phyloP scores from a whole-genome alignment of 2,113 vertebrate genomes.

The human region GRCh38 chr1:70860001-70860500 shows the following conservation, averaged over 20 bases:
- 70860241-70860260: background rate
- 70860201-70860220: background rate
- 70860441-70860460: too few species aligned
- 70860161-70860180: background rate
- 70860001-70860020: conserved; percentile 3
- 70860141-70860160: background rate
- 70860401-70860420: too few species aligned
- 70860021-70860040: background rate
- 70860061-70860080: background rate
- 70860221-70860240: background rate
- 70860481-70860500: too few species aligned
- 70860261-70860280: too few species aligned
- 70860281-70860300: too few species aligned
- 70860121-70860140: background rate
- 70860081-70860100: background rate
- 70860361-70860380: too few species aligned
- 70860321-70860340: too few species aligned
- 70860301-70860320: too few species aligned
- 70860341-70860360: too few species aligned
- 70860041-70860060: background rate
- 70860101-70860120: background rate
- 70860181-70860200: background rate
- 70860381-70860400: too few species aligned
- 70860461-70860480: too few species aligned
- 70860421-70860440: too few species aligned